A percentile compares a stretch with the other conserved stretches of the same genome.
phyloP scores from a whole-genome alignment of 2,113 vertebrate species.

The Cichladusa arquata region DNA sequence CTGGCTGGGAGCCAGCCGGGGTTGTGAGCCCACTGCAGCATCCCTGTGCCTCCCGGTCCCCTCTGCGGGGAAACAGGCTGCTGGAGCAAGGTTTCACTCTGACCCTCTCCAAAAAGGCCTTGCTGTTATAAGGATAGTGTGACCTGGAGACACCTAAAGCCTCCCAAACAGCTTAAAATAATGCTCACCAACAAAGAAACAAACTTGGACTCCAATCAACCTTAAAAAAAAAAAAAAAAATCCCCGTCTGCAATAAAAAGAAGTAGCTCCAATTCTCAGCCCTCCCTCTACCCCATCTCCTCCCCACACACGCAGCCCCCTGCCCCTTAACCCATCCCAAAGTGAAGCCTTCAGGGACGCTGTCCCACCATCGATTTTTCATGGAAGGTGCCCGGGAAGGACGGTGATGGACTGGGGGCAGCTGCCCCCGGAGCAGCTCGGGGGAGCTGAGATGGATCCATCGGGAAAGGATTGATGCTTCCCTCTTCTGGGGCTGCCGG shows the following conservation, averaged over 20 bases:
- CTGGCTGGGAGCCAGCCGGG: constrained; percentile 28
- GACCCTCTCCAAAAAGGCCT: constrained; percentile 19
- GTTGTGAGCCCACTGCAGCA: constrained; percentile 39
- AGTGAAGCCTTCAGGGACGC: not conserved
- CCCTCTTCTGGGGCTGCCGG: not conserved
- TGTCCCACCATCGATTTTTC: constrained; percentile 1
- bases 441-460: constrained; percentile 9
- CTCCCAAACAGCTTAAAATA: not conserved
- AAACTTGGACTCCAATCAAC: not conserved
- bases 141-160: constrained; percentile 12
- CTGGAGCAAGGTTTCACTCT: not conserved
- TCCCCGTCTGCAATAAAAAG: not conserved
- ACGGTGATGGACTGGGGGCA: not conserved
- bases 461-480: not conserved
- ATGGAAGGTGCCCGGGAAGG: constrained; percentile 3
- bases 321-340: not conserved
- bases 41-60: not conserved
- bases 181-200: not conserved
- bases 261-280: not conserved
- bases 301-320: not conserved
- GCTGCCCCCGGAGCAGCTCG: not conserved
- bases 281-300: not conserved
- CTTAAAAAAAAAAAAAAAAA: not conserved
- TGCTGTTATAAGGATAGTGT: not conserved
- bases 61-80: not conserved